A percentile compares a stretch with the other conserved stretches of the same genome.
phyloP scores from a whole-genome alignment of 2,113 vertebrate genomes.

The Pogonocichla stellata region DNA sequence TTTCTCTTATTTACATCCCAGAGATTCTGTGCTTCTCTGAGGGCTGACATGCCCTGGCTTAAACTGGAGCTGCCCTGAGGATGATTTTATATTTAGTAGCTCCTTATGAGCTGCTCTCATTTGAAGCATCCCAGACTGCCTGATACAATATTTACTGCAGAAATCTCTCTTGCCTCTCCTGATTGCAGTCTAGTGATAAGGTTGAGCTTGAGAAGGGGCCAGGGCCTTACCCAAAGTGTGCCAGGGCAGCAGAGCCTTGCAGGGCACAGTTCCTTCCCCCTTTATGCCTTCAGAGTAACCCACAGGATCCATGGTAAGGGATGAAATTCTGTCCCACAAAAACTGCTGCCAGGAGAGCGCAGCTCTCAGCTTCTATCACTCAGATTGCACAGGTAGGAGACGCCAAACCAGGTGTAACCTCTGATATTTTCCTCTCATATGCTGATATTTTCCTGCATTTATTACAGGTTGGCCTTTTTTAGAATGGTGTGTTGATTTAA shows the following conservation, averaged over 20 bases:
- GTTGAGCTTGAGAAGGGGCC: not conserved
- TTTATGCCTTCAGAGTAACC: not conserved
- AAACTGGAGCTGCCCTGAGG: slow-evolving; percentile 47
- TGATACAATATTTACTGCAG: not conserved
- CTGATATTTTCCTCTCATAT: not conserved
- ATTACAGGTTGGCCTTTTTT: not conserved
- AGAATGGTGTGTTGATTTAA: not conserved
- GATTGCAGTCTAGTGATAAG: not conserved
- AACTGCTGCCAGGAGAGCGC: not conserved
- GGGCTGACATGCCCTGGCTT: slow-evolving; percentile 20
- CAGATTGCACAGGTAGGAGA: not conserved
- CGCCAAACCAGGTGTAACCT: not conserved
- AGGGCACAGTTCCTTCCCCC: not conserved
- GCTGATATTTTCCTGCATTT: not conserved
- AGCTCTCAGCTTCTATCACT: not conserved
- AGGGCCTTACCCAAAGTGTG: not conserved
- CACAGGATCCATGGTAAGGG: not conserved
- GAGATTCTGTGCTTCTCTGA: not conserved
- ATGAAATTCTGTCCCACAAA: not conserved
- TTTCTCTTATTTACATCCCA: not conserved
- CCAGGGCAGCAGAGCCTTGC: not conserved
- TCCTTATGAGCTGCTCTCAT: slow-evolving; percentile 35
- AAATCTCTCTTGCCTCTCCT: not conserved
- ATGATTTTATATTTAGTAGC: slow-evolving; percentile 56
- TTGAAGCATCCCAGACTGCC: slow-evolving; percentile 6